Conservation (phyloP, 2,888 invertebrate genomes). For the Cenopis cana region DNA sequence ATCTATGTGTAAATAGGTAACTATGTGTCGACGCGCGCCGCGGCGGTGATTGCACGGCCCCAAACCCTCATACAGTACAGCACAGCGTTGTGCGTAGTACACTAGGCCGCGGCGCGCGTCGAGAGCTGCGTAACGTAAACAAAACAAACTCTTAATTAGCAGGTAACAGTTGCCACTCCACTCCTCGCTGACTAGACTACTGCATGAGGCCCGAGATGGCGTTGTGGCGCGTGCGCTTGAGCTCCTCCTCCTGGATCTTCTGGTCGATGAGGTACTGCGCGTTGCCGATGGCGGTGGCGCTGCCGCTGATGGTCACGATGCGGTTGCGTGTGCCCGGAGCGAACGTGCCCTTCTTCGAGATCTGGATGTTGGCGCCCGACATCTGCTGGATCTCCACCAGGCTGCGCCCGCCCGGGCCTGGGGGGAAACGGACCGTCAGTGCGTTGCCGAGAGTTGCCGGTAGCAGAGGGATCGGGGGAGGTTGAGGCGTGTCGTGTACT, state of each 20-base stretch:
- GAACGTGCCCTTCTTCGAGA: conserved; percentile 99
- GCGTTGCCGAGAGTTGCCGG: too few relatives aligned
- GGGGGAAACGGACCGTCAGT: conserved; percentile 2
- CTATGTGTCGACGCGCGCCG: conserved; percentile 64
- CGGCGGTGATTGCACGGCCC: conserved; percentile 34
- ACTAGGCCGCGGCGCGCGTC: conserved; percentile 55
- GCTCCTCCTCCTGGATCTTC: conserved; percentile 97
- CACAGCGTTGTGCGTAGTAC: neutral
- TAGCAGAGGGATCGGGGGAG: neutral
- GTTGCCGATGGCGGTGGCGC: conserved; percentile 93
- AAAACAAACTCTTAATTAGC: conserved; percentile 68
- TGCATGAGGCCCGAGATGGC: conserved; percentile 90
- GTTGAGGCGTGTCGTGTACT: neutral
- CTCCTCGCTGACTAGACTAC: conserved; percentile 66
- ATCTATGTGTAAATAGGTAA: conserved; percentile 74
- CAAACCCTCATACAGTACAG: neutral
- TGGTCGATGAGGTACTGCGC: conserved; percentile 98
- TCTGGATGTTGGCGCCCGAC: conserved; percentile 99
- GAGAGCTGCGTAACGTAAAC: conserved; percentile 66
- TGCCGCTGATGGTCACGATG: conserved; percentile 97
- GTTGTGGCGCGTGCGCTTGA: conserved; percentile 96
- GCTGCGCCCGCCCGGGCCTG: conserved; percentile 97
- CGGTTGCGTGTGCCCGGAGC: conserved; percentile 98
- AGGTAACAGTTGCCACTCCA: conserved; percentile 73
- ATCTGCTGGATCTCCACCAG: conserved; percentile 98